phyloP scores from a whole-genome alignment of 2,888 invertebrate genomes.

The Gandaritis pyraliata region DNA sequence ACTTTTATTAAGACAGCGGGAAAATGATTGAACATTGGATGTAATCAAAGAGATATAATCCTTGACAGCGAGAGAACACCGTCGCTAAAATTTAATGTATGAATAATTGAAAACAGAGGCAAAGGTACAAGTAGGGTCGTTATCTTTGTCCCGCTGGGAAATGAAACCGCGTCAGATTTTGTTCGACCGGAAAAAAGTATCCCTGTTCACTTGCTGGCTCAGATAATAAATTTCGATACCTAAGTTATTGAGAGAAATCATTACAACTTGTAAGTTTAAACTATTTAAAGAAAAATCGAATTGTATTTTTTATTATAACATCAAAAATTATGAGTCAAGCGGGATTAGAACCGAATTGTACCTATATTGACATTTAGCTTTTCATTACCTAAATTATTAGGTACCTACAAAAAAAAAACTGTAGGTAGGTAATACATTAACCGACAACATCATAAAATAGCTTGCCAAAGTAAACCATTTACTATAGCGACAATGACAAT shows the following conservation, averaged over 20 bases:
- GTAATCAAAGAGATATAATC: constrained; percentile 65
- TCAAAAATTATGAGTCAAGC: no score
- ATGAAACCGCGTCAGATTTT: constrained; percentile 65
- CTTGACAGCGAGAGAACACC: constrained; percentile 51
- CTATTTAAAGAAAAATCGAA: no score
- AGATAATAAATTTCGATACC: constrained; percentile 53
- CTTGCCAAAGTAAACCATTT: constrained; percentile 8
- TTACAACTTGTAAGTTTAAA: no score
- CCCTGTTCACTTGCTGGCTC: constrained; percentile 56
- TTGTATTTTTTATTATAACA: no score
- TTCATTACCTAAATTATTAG: no score
- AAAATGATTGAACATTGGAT: constrained; percentile 62
- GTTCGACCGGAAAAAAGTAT: constrained; percentile 60
- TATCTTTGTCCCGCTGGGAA: constrained; percentile 70
- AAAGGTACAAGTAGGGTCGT: constrained; percentile 73
- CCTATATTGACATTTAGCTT: no score
- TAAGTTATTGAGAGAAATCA: constrained; percentile 38
- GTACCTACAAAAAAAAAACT: no score
- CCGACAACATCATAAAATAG: not conserved
- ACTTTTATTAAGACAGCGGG: constrained; percentile 54
- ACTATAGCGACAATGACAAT: constrained; percentile 19
- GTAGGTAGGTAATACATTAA: not conserved
- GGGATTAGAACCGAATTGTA: no score
- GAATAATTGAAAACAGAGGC: constrained; percentile 79
- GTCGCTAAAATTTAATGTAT: constrained; percentile 69